Conservation (phyloP, 2,888 invertebrate species). For the Biston betularia region DNA sequence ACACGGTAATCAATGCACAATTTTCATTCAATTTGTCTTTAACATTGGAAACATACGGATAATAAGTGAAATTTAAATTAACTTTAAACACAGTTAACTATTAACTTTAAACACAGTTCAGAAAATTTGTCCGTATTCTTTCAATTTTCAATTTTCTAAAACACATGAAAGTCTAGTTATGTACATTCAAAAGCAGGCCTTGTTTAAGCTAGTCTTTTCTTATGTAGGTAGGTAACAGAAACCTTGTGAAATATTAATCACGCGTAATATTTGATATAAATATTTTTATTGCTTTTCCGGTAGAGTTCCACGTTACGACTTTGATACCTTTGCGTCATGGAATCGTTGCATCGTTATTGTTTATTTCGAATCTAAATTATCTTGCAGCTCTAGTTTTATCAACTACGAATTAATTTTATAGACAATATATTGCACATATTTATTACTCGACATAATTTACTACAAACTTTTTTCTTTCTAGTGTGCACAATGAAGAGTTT, state of each 20-base stretch:
- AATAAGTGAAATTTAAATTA: too few relatives aligned
- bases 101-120: background rate
- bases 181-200: background rate
- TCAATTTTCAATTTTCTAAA: background rate
- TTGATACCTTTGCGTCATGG: constrained; percentile 24
- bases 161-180: background rate
- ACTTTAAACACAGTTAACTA: too few relatives aligned
- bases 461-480: too few relatives aligned
- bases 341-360: constrained; percentile 22
- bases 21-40: too few relatives aligned
- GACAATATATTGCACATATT: too few relatives aligned
- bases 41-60: too few relatives aligned
- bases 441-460: too few relatives aligned
- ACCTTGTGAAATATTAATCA: constrained; percentile 21
- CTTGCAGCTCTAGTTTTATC: background rate
- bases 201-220: too few relatives aligned
- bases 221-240: background rate
- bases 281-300: constrained; percentile 29
- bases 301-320: constrained; percentile 14
- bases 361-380: constrained; percentile 5
- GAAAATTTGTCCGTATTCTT: background rate
- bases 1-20: too few relatives aligned
- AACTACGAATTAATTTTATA: too few relatives aligned
- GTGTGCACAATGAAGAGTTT: too few relatives aligned
- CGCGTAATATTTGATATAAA: constrained; percentile 23